These are phyloP conservation scores for Nycteola revayana DNA, from an alignment of 2,888 invertebrate genomes.

Conservation along the genomic window DNA sequence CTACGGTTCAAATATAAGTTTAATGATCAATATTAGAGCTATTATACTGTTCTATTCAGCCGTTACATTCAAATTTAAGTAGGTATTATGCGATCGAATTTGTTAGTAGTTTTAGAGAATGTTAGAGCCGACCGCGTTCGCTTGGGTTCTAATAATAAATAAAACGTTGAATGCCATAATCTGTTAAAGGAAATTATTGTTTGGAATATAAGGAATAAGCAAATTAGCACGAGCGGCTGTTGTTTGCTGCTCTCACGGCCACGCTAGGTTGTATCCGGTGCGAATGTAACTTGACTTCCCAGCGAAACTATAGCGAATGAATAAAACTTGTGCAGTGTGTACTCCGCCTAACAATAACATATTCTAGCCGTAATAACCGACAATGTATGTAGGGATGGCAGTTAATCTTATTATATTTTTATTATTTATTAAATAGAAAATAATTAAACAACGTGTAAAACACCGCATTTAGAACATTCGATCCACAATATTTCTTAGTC, in stretches of 20 bases:
- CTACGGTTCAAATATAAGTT: constrained; percentile 30
- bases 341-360: constrained; percentile 1
- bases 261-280: constrained; percentile 52
- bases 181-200: constrained; percentile 42
- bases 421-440: too few species aligned
- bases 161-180: constrained; percentile 20
- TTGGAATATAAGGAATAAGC: constrained; percentile 47
- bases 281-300: constrained; percentile 40
- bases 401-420: too few species aligned
- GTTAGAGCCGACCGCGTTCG: too few species aligned
- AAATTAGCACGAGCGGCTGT: constrained; percentile 47
- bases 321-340: constrained; percentile 22
- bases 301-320: constrained; percentile 34
- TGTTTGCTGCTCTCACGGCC: constrained; percentile 69
- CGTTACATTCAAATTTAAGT: too few species aligned
- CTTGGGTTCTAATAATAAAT: constrained; percentile 15
- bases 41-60: constrained; percentile 14
- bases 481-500: too few species aligned
- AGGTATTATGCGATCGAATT: too few species aligned
- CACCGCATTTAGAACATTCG: too few species aligned
- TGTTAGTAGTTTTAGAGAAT: too few species aligned
- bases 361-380: too few species aligned
- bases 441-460: too few species aligned
- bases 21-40: constrained; percentile 25
- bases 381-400: too few species aligned